Conservation (phyloP, 1,140 invertebrate species). For the Lamellibrachia luymesi region DNA sequence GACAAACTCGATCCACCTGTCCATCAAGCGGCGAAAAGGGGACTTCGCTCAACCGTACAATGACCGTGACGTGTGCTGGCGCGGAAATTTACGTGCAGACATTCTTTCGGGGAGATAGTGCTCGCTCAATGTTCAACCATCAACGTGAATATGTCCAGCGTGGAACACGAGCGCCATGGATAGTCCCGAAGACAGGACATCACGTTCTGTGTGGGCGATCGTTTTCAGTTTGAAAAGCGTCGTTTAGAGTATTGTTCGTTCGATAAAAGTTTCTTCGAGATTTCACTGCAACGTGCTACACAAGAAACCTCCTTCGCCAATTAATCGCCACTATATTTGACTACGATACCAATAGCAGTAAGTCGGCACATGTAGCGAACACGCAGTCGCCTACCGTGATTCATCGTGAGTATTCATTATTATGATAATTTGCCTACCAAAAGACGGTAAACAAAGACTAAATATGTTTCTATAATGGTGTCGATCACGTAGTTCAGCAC, state of each 20-base stretch:
- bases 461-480: neutral
- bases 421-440: neutral
- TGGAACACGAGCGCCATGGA: no score
- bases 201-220: no score
- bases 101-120: neutral
- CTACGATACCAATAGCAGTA: neutral
- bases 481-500: neutral
- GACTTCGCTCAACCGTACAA: neutral
- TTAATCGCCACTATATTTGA: neutral
- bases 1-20: slow-evolving; percentile 9
- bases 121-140: neutral
- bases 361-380: neutral
- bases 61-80: neutral
- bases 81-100: neutral
- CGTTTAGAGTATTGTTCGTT: neutral
- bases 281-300: neutral
- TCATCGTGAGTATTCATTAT: neutral
- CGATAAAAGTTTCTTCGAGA: neutral
- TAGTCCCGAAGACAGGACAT: no score
- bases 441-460: neutral
- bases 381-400: neutral
- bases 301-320: neutral
- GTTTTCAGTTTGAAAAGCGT: no score
- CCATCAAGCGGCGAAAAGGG: slow-evolving; percentile 12
- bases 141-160: neutral